A percentile compares a stretch with the other conserved stretches of the same genome.
Evolutionary conservation across 37 sponge, comb jelly and placozoan species (phyloP).

Genomic region (Mnemiopsis leidyi): DNA sequence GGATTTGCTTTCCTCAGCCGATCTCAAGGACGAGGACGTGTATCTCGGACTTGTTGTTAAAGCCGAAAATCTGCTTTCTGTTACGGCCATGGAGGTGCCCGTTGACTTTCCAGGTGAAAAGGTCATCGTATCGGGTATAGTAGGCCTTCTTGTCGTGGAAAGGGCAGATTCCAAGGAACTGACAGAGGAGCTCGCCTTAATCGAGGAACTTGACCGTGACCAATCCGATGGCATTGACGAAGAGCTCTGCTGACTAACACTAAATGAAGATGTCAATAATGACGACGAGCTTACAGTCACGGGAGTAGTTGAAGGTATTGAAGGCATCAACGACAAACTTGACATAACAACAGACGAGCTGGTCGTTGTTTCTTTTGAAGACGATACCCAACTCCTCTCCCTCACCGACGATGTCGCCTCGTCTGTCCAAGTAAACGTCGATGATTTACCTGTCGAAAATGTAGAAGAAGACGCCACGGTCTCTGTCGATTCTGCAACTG

Average conservation of each 20-base stretch:
- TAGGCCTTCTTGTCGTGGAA: not conserved
- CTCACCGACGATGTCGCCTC: not conserved
- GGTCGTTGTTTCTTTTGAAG: not conserved
- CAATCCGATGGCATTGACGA: not conserved
- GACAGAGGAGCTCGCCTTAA: not conserved
- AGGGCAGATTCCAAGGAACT: not conserved
- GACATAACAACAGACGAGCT: not conserved
- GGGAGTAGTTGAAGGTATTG: not conserved
- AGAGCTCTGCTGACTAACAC: not conserved
- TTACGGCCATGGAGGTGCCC: no score
- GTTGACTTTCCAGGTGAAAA: not conserved
- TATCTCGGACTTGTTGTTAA: no score
- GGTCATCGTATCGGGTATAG: not conserved
- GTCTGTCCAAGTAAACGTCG: not conserved
- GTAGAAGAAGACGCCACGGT: not conserved
- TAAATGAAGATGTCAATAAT: not conserved
- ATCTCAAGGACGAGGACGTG: no score
- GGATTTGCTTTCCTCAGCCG: no score
- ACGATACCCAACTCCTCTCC: not conserved
- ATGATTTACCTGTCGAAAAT: not conserved
- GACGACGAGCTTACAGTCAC: not conserved
- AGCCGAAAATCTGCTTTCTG: no score
- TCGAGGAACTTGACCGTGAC: not conserved
- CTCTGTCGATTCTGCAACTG: not conserved
- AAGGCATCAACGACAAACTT: not conserved